These are phyloP conservation scores for Podabrus alpinus DNA, from an alignment of 2,888 invertebrate species.

Conservation along the genomic window DNA sequence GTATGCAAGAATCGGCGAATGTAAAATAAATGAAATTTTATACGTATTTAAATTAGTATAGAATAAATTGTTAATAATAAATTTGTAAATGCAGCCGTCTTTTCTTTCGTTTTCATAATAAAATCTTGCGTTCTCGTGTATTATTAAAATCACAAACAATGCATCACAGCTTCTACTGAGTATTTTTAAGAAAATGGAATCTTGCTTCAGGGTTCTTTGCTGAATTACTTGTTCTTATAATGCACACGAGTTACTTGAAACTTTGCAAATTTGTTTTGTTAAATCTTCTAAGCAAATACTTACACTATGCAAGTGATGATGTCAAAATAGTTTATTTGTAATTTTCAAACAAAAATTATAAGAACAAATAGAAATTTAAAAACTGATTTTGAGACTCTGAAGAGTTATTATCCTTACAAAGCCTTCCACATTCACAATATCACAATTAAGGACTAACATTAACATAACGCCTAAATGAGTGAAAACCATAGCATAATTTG, in stretches of 20 bases:
- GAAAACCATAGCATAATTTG: too few relatives aligned
- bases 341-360: background rate
- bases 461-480: too few relatives aligned
- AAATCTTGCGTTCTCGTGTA: background rate
- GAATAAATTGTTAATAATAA: background rate
- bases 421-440: too few relatives aligned
- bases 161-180: background rate
- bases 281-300: background rate
- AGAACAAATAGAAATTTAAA: background rate
- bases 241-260: background rate
- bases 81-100: background rate
- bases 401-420: background rate
- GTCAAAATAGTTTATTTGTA: background rate
- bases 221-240: background rate
- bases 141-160: background rate
- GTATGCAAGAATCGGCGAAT: conserved; percentile 44
- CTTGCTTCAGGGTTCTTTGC: background rate
- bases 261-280: background rate
- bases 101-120: background rate
- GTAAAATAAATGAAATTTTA: background rate
- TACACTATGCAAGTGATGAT: background rate
- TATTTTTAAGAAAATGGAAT: background rate
- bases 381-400: background rate
- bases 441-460: too few relatives aligned
- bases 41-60: background rate